Percentiles rank a stretch among this genome's conserved stretches.
These are phyloP conservation scores for Otis tarda DNA, from an alignment of 2,113 vertebrate species.

Conservation along the genomic window DNA sequence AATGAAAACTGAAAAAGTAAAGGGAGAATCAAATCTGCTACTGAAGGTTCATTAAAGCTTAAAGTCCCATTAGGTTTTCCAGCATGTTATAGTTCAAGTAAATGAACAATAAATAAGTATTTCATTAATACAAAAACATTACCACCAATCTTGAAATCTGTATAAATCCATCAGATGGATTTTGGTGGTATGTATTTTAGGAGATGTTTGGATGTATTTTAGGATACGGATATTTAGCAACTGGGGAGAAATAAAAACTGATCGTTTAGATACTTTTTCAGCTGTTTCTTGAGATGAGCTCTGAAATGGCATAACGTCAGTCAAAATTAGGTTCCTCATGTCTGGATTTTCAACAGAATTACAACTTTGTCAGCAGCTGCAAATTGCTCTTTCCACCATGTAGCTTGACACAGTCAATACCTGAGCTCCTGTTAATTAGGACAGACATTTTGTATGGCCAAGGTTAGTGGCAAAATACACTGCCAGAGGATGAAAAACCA, in stretches of 20 bases:
- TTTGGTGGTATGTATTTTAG: background rate
- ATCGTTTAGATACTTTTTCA: background rate
- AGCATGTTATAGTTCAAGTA: background rate
- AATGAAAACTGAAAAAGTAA: background rate
- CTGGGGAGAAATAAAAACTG: background rate
- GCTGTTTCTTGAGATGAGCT: background rate
- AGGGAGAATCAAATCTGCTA: background rate
- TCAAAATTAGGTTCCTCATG: background rate
- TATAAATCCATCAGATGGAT: background rate
- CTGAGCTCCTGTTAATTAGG: background rate
- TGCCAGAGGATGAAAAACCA: background rate
- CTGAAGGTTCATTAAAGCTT: background rate
- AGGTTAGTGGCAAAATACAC: background rate
- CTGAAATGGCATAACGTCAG: background rate
- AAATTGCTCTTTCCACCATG: background rate
- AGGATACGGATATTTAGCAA: background rate
- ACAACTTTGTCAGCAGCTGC: background rate
- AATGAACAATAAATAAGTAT: background rate
- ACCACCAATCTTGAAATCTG: background rate
- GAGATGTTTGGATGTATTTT: background rate
- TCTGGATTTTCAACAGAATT: background rate
- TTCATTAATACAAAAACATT: background rate
- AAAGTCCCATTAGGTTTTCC: background rate
- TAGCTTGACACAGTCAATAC: background rate
- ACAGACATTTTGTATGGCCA: background rate